Conservation (phyloP, 1,140 invertebrate genomes). For the Sitophilus oryzae region DNA sequence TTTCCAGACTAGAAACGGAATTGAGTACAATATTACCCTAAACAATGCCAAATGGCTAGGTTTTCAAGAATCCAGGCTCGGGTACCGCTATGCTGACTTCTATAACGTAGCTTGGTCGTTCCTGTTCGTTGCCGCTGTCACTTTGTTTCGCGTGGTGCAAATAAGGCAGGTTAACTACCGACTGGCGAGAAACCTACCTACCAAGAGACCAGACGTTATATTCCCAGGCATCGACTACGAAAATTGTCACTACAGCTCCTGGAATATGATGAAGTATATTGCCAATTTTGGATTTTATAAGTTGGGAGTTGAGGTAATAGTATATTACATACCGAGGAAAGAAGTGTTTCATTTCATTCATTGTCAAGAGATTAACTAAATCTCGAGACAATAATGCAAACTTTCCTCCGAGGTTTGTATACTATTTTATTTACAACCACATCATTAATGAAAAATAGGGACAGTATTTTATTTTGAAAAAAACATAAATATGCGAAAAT, state of each 20-base stretch:
- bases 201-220: neutral
- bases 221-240: constrained; percentile 10
- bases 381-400: too few species aligned
- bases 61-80: constrained; percentile 7
- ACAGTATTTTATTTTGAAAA: too few species aligned
- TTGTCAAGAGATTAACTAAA: too few species aligned
- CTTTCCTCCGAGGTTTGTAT: too few species aligned
- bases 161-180: constrained; percentile 8
- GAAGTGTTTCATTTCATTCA: too few species aligned
- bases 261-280: constrained; percentile 8
- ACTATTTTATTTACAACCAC: too few species aligned
- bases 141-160: neutral
- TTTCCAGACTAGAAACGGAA: constrained; percentile 11
- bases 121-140: neutral
- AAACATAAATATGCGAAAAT: too few species aligned
- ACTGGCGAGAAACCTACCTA: neutral
- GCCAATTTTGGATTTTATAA: constrained; percentile 17
- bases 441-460: too few species aligned
- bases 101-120: constrained; percentile 3
- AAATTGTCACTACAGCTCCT: constrained; percentile 13
- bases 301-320: constrained; percentile 17
- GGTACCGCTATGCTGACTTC: neutral
- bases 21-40: constrained; percentile 6
- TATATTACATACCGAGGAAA: too few species aligned
- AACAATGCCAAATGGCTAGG: constrained; percentile 15